Base-by-base conservation (phyloP, 2,113 vertebrate species). In the Semicossyphus pulcher region DNA sequence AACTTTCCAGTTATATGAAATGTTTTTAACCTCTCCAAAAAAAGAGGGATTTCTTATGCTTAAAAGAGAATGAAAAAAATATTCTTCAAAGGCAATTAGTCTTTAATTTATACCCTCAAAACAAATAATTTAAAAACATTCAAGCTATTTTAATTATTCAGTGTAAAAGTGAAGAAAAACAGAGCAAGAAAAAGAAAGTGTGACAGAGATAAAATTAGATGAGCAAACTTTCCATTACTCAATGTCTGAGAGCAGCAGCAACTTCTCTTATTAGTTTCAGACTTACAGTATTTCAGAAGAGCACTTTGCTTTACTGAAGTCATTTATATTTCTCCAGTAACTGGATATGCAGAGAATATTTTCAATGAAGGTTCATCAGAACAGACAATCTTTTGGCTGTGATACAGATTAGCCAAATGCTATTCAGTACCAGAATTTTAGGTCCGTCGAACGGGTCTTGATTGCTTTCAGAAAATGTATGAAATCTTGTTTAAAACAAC, bases 91-190 rank as follows among this genome's bases (percentile, higher is more conserved):
- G 72, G 31, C 45, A 75, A 77, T 34, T 48, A 42, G 42, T 68
- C 42, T 72, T 80, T 78, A 72, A 85, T 87, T 66, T 26, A 66
- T 70, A 82, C 18, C 28, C 48, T 9, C 73, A 61, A 73, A 78
- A 74, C 52, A 76, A 80, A 78, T 66, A 39, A 82, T 87, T 63
- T 21, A 76, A 80, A 84, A 61, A 70, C 48, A 76, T 64, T 86
- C 51, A 71, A 60, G 36, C 60, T 53, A 41, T 26, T 71, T 90
- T 45, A 81, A 87, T 73, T 78, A 87, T 88, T 90, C 1, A 88
- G 73, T 56, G 34, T 4, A 72, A 44, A 76, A 67, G 48, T 84
- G 67, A 36, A 52, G 42, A 76, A 77, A 70, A 56, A 60, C 26
- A 51, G 44, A 64, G 9, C 11, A 21, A 76, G n/a, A 63, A 16